A percentile compares a stretch with the other conserved stretches of the same genome.
Conservation (phyloP, 2,888 invertebrate species). For the Anorthoa munda region DNA sequence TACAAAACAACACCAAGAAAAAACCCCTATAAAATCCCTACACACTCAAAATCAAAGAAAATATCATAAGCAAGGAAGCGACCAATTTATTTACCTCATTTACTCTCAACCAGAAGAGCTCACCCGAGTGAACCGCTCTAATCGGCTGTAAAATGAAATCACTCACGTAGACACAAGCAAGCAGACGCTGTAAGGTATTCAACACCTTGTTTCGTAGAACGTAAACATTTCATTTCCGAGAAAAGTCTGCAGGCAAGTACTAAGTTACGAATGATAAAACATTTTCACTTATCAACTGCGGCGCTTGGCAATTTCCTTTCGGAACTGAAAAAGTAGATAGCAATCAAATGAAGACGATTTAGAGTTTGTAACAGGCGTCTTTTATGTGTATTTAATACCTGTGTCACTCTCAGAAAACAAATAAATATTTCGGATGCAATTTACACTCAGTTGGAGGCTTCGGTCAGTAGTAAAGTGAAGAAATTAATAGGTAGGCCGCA, state of each 20-base stretch:
- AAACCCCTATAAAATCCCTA: background rate
- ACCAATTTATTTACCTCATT: slow-evolving; percentile 44
- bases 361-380: background rate
- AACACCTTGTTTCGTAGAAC: slow-evolving; percentile 75
- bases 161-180: slow-evolving; percentile 73
- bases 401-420: background rate
- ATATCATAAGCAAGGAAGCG: slow-evolving; percentile 32
- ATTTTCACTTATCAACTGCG: slow-evolving; percentile 56
- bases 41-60: slow-evolving; percentile 6
- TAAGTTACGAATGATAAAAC: slow-evolving; percentile 45
- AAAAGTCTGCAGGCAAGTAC: slow-evolving; percentile 11
- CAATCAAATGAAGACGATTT: slow-evolving; percentile 32
- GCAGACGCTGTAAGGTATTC: slow-evolving; percentile 64
- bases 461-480: no score
- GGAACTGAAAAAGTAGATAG: slow-evolving; percentile 38
- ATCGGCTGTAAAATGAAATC: slow-evolving; percentile 78
- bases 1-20: background rate
- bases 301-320: slow-evolving; percentile 64
- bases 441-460: background rate
- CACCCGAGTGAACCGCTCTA: slow-evolving; percentile 63
- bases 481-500: no score
- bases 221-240: slow-evolving; percentile 77
- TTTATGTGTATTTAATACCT: background rate
- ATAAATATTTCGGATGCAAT: background rate
- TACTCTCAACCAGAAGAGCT: slow-evolving; percentile 30